Base-by-base conservation (phyloP, 1,140 invertebrate genomes). In the Macrocentrus cingulum region DNA sequence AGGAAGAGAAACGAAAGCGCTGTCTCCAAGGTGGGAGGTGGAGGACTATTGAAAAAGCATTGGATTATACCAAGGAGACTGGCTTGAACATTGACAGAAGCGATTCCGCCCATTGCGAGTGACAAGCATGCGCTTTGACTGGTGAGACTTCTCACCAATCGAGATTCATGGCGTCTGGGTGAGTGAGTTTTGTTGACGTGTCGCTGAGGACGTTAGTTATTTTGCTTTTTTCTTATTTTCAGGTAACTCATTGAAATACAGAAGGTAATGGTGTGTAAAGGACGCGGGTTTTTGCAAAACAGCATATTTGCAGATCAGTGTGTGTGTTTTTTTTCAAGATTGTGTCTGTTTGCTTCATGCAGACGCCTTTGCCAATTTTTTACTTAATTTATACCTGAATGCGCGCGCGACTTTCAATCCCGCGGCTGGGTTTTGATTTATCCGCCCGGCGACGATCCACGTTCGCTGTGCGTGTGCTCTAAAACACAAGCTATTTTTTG, bases 131-230 rank as follows among this genome's bases (percentile, higher is more conserved):
- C 13, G 36, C 50, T 39, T 34, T 52, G 32, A 20, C 22, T 34
- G 34, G 50, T 52, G 50, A 52, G 32, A 52, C 50, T 45, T 45
- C 19, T 20, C 19, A 18, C 36, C 50, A 32, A 39, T 34, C 50
- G 50, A 52, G 50, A 52, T 52, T 52, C 50, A 52, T 52, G 50
- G 50, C 50, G 37, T 15, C 11, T 36, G 32, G n/a, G 32, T 18
- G 2, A 8, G 7, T 34, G 13, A 19, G 48, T 16, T 34, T 51
- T 16, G n/a, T 36, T 51, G 15, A 41, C 5, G 37, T 13, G 37
- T 13, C 15, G 11, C 37, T 16, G 37, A 2, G 16, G 25, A 34
- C 25, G 29, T 34, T n/a, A 25, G 20, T 51, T 29, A 51, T 51
- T 51, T 23, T 13, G 1, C 15, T 41, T 41, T 34, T n/a, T n/a